Evolutionary conservation across 2,113 vertebrate species (phyloP), one percentile per base, ranked within the genome.

Genomic region (Octodon degus): DNA sequence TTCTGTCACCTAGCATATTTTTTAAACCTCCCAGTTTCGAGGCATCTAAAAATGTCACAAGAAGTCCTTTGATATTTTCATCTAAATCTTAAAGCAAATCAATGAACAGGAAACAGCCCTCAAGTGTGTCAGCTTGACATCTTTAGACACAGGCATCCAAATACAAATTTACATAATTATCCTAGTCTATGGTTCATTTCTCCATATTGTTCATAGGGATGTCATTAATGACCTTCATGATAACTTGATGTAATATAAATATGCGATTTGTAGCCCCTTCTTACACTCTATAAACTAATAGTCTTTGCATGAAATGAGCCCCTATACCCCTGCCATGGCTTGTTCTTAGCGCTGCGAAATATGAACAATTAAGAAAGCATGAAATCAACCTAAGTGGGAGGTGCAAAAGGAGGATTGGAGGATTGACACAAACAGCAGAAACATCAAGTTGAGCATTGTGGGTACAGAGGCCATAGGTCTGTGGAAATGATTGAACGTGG

Each of bases 61-160:
- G 58, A 22, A 91, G 86, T 94, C 50, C 81, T 97, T 93, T 96
- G 74, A 90, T 96, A 96, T 93, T 96, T 96, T 94, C 25, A 93
- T 95, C 74, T 37, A 77, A 86, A 53, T 94, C 83, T 86, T 89
- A 95, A 93, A 97, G 60, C 58, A 97, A 97, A 40, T 89, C 86
- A 96, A 62, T 96, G 94, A 97, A 82, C 17, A 96, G 74, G 86
- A 97, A 97, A 96, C 5, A 96, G 87, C 14, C 55, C 97, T 91
- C 43, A 80, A 93, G 83, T 63, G 67, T 70, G 67, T 87, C 53
- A 12, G 50, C 55, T 94, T 96, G 94, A 95, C 79, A 84, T 86
- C 86, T 50, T 96, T 74, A 96, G 76, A 86, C 76, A 86, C 3
- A 84, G 74, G 83, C 89, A 94, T 93, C 76, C 83, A 93, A 94